Evolutionary conservation across 2,113 vertebrate species (phyloP).

Genomic region (Cyanoramphus novaezelandiae): DNA sequence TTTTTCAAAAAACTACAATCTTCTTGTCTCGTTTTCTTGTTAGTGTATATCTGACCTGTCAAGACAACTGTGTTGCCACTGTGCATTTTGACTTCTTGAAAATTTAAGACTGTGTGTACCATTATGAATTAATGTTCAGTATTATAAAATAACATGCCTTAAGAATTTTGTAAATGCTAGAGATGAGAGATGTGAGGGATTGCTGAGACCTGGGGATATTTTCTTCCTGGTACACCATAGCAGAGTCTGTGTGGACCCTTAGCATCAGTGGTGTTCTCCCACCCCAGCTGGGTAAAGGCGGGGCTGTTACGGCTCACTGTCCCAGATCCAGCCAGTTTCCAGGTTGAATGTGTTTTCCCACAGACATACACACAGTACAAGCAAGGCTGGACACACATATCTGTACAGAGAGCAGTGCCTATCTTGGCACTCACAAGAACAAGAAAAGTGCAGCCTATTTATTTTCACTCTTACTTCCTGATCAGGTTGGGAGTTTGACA

Average conservation of each 20-base stretch:
- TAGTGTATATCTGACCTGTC: not conserved
- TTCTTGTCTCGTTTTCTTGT: not conserved
- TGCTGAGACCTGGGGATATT: rapidly evolving
- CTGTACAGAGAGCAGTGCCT: not conserved
- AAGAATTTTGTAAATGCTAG: not conserved
- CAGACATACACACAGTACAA: rapidly evolving
- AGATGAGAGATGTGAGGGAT: rapidly evolving
- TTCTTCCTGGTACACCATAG: not conserved
- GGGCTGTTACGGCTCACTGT: not conserved
- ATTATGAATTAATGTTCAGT: not conserved
- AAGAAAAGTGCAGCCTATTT: rapidly evolving
- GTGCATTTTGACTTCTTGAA: not conserved
- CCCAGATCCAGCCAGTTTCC: not conserved
- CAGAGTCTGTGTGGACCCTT: not conserved
- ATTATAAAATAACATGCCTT: not conserved
- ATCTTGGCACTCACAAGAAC: not conserved
- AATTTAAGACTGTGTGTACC: not conserved
- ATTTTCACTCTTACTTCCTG: not conserved
- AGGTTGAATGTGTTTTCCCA: not conserved
- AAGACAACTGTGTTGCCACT: not conserved
- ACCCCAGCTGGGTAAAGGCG: rapidly evolving
- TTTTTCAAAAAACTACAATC: not conserved
- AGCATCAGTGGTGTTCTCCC: not conserved
- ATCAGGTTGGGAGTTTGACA: not conserved
- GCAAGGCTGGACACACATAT: not conserved